phyloP scores from a whole-genome alignment of 92 coral and sea anemone genomes.

The Parazoanthus atlanticus region DNA sequence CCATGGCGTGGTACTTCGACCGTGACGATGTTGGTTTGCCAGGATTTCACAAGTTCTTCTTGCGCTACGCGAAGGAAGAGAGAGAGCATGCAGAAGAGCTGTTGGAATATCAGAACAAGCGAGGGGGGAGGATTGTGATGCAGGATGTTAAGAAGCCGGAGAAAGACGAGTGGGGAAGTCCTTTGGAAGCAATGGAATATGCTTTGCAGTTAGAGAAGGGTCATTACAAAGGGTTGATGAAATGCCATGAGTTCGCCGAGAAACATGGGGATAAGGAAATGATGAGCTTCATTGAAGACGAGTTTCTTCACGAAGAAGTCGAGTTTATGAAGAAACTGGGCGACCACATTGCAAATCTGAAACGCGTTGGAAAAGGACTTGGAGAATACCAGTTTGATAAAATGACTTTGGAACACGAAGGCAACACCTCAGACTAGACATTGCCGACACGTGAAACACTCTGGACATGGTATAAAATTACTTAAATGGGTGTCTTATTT shows the following conservation, averaged over 20 bases:
- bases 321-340: constrained; percentile 34
- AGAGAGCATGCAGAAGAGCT: constrained; percentile 95
- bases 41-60: constrained; percentile 92
- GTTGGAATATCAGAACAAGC: constrained; percentile 88
- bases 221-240: constrained; percentile 80
- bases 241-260: constrained; percentile 79
- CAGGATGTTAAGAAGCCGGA: constrained; percentile 96
- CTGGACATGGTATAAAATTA: neutral
- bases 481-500: too few species aligned
- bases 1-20: constrained; percentile 93
- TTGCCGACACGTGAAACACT: neutral
- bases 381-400: constrained; percentile 38
- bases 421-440: neutral
- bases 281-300: constrained; percentile 33
- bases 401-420: constrained; percentile 21
- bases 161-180: constrained; percentile 84
- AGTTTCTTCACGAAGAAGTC: constrained; percentile 39
- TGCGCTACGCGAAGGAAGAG: constrained; percentile 84
- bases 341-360: constrained; percentile 39
- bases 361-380: constrained; percentile 33
- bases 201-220: constrained; percentile 92
- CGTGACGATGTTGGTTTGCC: constrained; percentile 94
- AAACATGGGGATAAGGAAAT: constrained; percentile 66
- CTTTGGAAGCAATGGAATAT: constrained; percentile 75
- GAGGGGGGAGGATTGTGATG: constrained; percentile 96